Percentiles rank a stretch among this genome's conserved stretches.
Evolutionary conservation across 1,140 invertebrate species (phyloP).

Genomic region (Aphis gossypii): DNA sequence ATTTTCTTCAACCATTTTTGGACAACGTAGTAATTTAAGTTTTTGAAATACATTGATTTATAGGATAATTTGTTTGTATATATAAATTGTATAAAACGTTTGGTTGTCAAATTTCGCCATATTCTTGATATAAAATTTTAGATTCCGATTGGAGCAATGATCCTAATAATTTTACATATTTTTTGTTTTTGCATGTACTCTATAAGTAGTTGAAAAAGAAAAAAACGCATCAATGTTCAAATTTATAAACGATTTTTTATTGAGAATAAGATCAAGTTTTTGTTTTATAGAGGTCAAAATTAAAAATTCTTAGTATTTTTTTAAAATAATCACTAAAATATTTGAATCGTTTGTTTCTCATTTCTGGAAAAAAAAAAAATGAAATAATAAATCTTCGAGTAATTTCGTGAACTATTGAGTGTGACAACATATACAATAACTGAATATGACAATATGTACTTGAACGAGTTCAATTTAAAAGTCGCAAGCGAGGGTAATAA

Average conservation of each 20-base stretch:
- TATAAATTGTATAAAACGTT: not conserved
- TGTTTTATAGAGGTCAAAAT: too few relatives aligned
- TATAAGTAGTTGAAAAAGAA: too few relatives aligned
- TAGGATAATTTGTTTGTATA: not conserved
- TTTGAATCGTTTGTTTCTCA: not conserved
- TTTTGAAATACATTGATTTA: not conserved
- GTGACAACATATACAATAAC: not conserved
- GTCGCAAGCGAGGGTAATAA: not conserved
- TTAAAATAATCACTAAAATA: too few relatives aligned
- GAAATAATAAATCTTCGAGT: not conserved
- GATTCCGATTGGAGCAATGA: too few relatives aligned
- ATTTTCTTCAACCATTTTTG: not conserved
- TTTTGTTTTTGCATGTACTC: too few relatives aligned
- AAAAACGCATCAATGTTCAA: too few relatives aligned
- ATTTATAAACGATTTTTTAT: too few relatives aligned
- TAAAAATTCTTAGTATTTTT: too few relatives aligned
- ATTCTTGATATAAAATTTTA: too few relatives aligned
- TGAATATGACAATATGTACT: not conserved
- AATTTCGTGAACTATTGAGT: not conserved
- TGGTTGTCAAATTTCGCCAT: too few relatives aligned
- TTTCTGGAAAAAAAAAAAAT: not conserved
- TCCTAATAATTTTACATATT: too few relatives aligned
- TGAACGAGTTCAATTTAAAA: slow-evolving; percentile 4
- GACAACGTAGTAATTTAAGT: not conserved
- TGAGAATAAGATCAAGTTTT: too few relatives aligned